Base-by-base conservation (phyloP, 2,797 vertebrate genomes). In the Argya squamiceps region DNA sequence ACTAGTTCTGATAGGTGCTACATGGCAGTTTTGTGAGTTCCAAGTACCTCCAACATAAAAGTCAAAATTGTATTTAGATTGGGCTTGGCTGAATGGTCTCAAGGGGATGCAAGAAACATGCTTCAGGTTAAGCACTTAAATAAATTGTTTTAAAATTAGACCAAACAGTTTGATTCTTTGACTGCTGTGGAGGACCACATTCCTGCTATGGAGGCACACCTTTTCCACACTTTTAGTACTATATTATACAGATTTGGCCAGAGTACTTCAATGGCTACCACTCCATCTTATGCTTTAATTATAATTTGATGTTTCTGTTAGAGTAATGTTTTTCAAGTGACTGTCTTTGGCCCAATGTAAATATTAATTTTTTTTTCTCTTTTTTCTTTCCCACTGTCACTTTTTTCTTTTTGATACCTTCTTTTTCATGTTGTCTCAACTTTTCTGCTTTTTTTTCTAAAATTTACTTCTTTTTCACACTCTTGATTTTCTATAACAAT, bases 331-430 rank as follows among this genome's bases (percentile, higher is more conserved):
- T 95, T 94, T 77, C 50, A 89, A 81, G 32, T 80, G 59, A 84
- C 90, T 97, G 44, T 85, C 76, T 91, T 90, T 95, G 39, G 8
- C 41, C 92, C 41, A 96, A 46, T 95, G 39, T 87, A 97, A 96
- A 96, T 80, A 69, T 91, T 89, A 91, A 90, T 91, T 96, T 44
- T 96, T 43, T 96, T 96, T 95, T 97, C 36, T 93, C 55, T 83
- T 87, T 93, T 97, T 95, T 88, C 79, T 96, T 97, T 97, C 84
- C 64, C 86, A 63, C 84, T 97, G 24, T 96, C 93, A 84, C 70
- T 78, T 95, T 93, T 74, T 92, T 63, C 27, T 29, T 87, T 97
- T 93, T 84, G 26, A 37, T 96, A 70, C 64, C 80, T 91, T 68
- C 13, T 86, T 93, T 92, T 67, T 71, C 79, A 75, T 90, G 9